phyloP scores from a whole-genome alignment of 2,113 vertebrate genomes.

The Siniperca knerii region DNA sequence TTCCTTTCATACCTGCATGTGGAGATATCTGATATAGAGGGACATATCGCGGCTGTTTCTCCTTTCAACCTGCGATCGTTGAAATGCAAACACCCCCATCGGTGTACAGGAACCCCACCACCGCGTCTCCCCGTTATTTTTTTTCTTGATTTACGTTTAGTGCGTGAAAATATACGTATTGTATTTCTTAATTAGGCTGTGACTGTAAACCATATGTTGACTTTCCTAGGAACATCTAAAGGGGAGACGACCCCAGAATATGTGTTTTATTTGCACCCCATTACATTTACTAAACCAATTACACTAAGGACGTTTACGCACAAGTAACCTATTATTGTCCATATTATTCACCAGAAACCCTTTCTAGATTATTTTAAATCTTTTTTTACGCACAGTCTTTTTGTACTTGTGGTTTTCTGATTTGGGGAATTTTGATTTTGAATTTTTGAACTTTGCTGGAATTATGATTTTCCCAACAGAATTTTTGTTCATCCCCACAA shows the following conservation, averaged over 20 bases:
- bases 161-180: background rate
- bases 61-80: constrained; percentile 49
- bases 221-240: background rate
- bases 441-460: background rate
- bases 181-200: background rate
- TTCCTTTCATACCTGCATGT: constrained; percentile 70
- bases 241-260: background rate
- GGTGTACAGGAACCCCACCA: constrained; percentile 39
- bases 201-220: background rate
- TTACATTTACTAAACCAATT: background rate
- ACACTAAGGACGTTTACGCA: background rate
- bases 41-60: constrained; percentile 45
- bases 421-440: background rate
- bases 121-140: constrained; percentile 32
- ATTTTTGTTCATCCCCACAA: no score
- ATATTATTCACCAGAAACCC: background rate
- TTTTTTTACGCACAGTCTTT: background rate
- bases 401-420: background rate
- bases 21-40: constrained; percentile 72
- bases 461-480: background rate
- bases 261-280: background rate
- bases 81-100: constrained; percentile 77
- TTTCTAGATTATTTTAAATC: background rate
- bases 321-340: background rate
- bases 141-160: constrained; percentile 3